These are phyloP conservation scores for Eufriesea mexicana DNA, from an alignment of 1,140 invertebrate genomes.

Conservation along the genomic window DNA sequence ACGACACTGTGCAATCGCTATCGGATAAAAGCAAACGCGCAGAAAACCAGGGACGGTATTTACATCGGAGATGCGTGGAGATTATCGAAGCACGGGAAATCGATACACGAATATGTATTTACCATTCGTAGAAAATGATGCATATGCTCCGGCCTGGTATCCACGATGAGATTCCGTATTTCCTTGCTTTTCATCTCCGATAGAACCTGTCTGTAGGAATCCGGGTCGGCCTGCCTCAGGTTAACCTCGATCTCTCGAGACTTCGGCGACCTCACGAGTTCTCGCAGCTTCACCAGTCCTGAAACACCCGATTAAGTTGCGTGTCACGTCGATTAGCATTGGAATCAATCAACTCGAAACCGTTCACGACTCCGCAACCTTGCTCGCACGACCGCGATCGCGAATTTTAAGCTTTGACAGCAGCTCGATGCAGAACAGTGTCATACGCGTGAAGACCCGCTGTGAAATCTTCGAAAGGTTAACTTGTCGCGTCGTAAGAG, in stretches of 20 bases:
- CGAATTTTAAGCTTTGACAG: background rate
- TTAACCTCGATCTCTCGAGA: constrained; percentile 83
- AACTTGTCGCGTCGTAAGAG: too few relatives aligned
- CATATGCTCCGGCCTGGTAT: constrained; percentile 84
- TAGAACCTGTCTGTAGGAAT: constrained; percentile 84
- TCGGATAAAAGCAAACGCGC: background rate
- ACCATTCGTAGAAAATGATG: constrained; percentile 85
- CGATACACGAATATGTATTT: constrained; percentile 65
- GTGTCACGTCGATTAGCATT: constrained; percentile 9
- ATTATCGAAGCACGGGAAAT: constrained; percentile 35
- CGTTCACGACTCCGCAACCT: background rate
- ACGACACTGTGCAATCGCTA: background rate
- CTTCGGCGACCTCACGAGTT: constrained; percentile 80
- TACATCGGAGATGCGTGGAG: constrained; percentile 6
- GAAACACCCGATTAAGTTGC: constrained; percentile 62
- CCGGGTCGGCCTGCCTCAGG: constrained; percentile 84
- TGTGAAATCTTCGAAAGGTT: background rate
- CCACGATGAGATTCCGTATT: constrained; percentile 85
- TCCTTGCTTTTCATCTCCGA: constrained; percentile 85
- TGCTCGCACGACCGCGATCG: too few relatives aligned
- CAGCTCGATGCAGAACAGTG: background rate
- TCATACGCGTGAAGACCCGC: background rate
- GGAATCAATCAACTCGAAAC: background rate
- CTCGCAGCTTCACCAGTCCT: constrained; percentile 85
- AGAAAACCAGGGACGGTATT: background rate